These are phyloP conservation scores for Python bivittatus DNA, from an alignment of 2,113 vertebrate species.

Conservation along the genomic window DNA sequence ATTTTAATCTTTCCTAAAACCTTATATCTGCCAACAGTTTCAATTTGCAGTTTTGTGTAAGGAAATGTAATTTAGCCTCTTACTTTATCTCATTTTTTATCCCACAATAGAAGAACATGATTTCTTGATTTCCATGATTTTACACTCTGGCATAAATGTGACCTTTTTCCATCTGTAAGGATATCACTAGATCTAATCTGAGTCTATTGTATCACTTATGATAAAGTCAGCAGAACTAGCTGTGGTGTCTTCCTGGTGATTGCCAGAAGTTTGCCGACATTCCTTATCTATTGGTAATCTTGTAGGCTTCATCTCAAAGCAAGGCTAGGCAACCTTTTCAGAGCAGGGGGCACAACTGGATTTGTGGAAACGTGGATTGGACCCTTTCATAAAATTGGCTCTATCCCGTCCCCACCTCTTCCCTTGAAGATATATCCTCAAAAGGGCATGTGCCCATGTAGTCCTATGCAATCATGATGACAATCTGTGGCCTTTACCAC, in stretches of 20 bases:
- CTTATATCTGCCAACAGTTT: not conserved
- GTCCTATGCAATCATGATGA: not conserved
- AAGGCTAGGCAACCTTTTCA: not conserved
- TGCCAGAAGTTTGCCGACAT: conserved; percentile 3
- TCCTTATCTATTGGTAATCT: not conserved
- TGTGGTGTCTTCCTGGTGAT: conserved; percentile 33
- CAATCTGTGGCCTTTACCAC: not conserved
- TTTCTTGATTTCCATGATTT: conserved; percentile 29
- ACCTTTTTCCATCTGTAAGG: conserved; percentile 31
- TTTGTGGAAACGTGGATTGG: not conserved
- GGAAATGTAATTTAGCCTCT: not conserved
- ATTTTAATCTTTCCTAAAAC: not conserved
- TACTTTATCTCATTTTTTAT: conserved; percentile 50
- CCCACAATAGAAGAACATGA: conserved; percentile 39
- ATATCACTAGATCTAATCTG: not conserved
- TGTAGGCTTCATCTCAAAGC: conserved; percentile 23
- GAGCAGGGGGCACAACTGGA: not conserved
- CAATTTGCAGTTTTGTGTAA: conserved; percentile 30
- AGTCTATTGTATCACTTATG: not conserved
- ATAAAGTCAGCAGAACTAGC: conserved; percentile 35
- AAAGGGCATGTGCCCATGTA: not conserved
- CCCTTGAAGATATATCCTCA: not conserved
- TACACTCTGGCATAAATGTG: conserved; percentile 45
- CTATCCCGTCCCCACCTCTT: not conserved
- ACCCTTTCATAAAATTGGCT: not conserved